phyloP scores from a whole-genome alignment of 53 echinoderm and acorn worm genomes.

The Glandiceps talaboti region DNA sequence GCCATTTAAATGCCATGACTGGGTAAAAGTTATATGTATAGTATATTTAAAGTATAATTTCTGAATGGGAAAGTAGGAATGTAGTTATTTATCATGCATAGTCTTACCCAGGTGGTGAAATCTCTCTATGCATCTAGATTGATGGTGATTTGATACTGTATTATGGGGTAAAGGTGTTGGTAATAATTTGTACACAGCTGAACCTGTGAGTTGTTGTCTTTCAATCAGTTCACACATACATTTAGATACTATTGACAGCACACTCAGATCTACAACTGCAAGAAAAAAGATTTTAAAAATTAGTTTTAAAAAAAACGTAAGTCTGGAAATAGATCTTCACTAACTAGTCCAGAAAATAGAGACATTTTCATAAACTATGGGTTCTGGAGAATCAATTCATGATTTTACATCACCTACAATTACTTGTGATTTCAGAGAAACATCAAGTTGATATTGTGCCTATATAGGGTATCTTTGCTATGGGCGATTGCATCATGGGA shows the following conservation, averaged over 20 bases:
- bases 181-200: slow-evolving; percentile 14
- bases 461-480: too few species aligned
- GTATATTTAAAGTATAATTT: neutral
- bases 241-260: slow-evolving; percentile 25
- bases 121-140: neutral
- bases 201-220: slow-evolving; percentile 15
- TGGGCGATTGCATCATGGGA: too few species aligned
- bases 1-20: neutral
- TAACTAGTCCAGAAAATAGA: too few species aligned
- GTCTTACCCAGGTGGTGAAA: slow-evolving; percentile 1
- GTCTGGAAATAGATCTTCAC: too few species aligned
- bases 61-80: neutral
- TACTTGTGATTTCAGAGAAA: too few species aligned
- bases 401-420: too few species aligned
- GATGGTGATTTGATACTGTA: neutral
- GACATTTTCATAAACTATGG: too few species aligned
- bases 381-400: too few species aligned
- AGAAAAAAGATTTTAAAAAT: too few species aligned
- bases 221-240: slow-evolving; percentile 17
- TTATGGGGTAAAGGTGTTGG: neutral
- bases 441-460: too few species aligned
- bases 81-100: too few species aligned
- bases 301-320: too few species aligned
- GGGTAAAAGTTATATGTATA: neutral
- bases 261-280: slow-evolving; percentile 33